Evolutionary conservation across 2,113 vertebrate genomes (phyloP), one percentile per base, ranked within the genome.

Genomic region (Butastur rufipennis): DNA sequence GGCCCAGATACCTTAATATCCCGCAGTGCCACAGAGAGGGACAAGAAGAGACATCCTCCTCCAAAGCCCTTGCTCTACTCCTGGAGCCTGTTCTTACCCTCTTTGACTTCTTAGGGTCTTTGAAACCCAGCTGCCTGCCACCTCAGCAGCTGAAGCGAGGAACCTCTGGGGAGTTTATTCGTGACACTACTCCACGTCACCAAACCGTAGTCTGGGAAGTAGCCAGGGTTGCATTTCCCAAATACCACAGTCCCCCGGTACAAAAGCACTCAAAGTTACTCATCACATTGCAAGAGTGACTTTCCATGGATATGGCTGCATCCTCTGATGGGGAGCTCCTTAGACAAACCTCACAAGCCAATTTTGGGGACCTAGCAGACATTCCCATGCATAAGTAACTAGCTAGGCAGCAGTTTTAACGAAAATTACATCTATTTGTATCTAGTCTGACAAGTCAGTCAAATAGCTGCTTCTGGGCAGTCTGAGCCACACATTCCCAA

Each of bases 181-280:
- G n/a, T 62, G 23, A 31, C 53, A 4, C 43, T 31, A 7, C 23
- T 52, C 36, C 45, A 42, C 31, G 34, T 36, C 73, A 70, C 22
- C 17, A 1, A 72, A 19, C 40, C 38, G 27, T 8, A 72, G 32
- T 12, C 36, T 50, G 36, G 47, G 67, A 47, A 70, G 55, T 2
- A 68, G 48, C 36, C 55, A 40, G 16, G 20, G 22, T 8, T 50
- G 14, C 32, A 56, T 20, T 62, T 56, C 61, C 17, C 32, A 78
- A 79, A 78, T 21, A n/a, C 23, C 16, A 55, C 20, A n/a, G 66
- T 32, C 12, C 23, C 7, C 13, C 0, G 0, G 25, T 9, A 68
- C 43, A 58, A 63, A 63, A 58, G 36, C 20, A 38, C 34, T 48
- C 31, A 8, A 18, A 68, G 74, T 55, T 34, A 61, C 38, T 43